Evolutionary conservation across 2,888 invertebrate species (phyloP).

Genomic region (Tetragonula carbonaria): DNA sequence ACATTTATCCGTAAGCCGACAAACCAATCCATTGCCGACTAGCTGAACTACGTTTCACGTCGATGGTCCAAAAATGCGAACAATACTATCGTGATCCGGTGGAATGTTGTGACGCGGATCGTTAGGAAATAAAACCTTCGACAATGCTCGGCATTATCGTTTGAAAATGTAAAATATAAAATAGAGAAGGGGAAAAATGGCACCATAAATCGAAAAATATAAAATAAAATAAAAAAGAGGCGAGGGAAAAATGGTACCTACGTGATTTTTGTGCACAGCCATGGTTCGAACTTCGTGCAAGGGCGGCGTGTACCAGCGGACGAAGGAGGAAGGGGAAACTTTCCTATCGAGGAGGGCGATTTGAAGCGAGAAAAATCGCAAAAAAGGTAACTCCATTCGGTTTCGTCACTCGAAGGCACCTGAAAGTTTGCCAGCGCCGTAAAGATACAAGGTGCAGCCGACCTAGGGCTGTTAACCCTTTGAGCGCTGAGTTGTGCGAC

Average conservation of each 20-base stretch:
- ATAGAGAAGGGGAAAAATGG: too few species aligned
- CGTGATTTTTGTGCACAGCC: background rate
- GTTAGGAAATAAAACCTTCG: background rate
- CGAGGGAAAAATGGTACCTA: background rate
- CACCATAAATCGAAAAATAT: too few species aligned
- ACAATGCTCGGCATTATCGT: background rate
- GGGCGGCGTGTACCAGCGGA: conserved; percentile 5
- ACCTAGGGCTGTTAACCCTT: conserved; percentile 15
- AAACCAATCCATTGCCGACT: background rate
- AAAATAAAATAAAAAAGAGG: background rate
- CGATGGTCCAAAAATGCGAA: conserved; percentile 14
- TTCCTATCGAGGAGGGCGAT: background rate
- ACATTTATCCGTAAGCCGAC: background rate
- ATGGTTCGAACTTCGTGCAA: background rate
- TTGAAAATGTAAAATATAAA: too few species aligned
- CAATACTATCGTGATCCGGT: conserved; percentile 9
- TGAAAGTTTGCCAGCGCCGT: conserved; percentile 42
- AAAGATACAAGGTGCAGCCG: conserved; percentile 37
- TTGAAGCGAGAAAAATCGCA: conserved; percentile 20
- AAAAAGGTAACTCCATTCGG: conserved; percentile 28
- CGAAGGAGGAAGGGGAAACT: background rate
- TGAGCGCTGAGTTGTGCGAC: too few species aligned
- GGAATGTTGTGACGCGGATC: background rate
- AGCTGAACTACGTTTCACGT: too few species aligned
- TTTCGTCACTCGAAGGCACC: conserved; percentile 9